Evolutionary conservation across 2,113 vertebrate genomes (phyloP), one percentile per base, ranked within the genome.

Genomic region (Rhinolophus sinicus): DNA sequence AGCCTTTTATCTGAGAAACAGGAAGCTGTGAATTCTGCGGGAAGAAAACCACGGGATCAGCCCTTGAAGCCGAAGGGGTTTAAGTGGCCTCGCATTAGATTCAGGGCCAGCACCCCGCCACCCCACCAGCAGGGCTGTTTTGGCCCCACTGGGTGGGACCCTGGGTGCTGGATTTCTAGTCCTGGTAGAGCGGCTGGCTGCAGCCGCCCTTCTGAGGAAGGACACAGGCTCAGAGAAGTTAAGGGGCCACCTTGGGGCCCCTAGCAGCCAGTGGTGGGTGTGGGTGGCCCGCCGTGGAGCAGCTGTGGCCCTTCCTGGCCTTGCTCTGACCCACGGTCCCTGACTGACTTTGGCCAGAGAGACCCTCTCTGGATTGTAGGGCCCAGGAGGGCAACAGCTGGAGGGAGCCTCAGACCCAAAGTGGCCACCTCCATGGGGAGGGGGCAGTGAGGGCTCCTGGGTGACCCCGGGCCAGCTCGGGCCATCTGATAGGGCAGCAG

Each of bases 271-370:
- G 11, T 6, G 30, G 70, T 3, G 30, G 72, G 52, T 5, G 24
- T 12, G 16, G 65, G 50, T 33, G 2, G 22, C 0, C 50, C 33
- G 1, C 4, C 1, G 1, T 1, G 33, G 33, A 8, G 84, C n/a
- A 1, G 47, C n/a, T 13, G 24, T 0, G 33, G 44, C 18, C 47
- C 26, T 54, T 18, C 19, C 30, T 44, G 15, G 26, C 4, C 22
- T 56, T 21, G 13, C 33, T 4, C 78, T 3, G 5, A 24, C 69
- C 67, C 35, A 33, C 35, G 22, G 28, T 56, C 58, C 56, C 6
- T 3, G n/a, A 54, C 14, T 6, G 9, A 54, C 10, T 2, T n/a
- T 1, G 0, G 6, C 58, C 58, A 1, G 33, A 2, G n/a, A 73
- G 70, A 44, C 90, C 6, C 33, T 38, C n/a, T 67, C 44, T 18